phyloP scores from a whole-genome alignment of 2,113 vertebrate species.

The Excalfactoria chinensis region DNA sequence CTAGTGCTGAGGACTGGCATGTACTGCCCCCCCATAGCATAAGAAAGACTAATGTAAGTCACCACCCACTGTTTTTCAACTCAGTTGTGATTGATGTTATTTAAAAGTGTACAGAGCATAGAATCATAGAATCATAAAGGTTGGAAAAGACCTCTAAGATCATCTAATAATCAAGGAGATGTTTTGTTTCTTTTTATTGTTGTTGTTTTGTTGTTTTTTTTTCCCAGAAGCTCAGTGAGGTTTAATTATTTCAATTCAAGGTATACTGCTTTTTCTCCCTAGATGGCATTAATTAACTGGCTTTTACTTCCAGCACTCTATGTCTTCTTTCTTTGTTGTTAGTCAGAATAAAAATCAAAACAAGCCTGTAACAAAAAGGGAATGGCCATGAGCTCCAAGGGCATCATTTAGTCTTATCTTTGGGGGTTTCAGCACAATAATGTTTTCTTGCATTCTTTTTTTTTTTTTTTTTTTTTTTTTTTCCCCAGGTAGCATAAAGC shows the following conservation, averaged over 20 bases:
- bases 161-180: not conserved
- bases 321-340: not conserved
- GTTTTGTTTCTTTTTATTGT: not conserved
- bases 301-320: constrained; percentile 12
- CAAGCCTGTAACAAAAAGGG: not conserved
- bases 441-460: not conserved
- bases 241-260: constrained; percentile 31
- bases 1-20: not conserved
- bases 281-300: constrained; percentile 37
- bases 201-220: not conserved
- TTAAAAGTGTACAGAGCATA: not conserved
- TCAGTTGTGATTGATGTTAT: not conserved
- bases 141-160: too few relatives aligned
- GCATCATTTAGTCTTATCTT: constrained; percentile 25
- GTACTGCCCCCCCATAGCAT: too few relatives aligned
- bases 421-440: not conserved
- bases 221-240: not conserved
- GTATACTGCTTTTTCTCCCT: constrained; percentile 8
- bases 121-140: too few relatives aligned
- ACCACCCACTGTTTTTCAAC: not conserved
- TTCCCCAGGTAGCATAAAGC: not conserved
- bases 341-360: constrained; percentile 34
- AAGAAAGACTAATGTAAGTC: not conserved
- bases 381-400: constrained; percentile 25
- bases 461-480: too few relatives aligned